phyloP scores from a whole-genome alignment of 1,140 invertebrate species.

The Lepidotrigona ventralis region DNA sequence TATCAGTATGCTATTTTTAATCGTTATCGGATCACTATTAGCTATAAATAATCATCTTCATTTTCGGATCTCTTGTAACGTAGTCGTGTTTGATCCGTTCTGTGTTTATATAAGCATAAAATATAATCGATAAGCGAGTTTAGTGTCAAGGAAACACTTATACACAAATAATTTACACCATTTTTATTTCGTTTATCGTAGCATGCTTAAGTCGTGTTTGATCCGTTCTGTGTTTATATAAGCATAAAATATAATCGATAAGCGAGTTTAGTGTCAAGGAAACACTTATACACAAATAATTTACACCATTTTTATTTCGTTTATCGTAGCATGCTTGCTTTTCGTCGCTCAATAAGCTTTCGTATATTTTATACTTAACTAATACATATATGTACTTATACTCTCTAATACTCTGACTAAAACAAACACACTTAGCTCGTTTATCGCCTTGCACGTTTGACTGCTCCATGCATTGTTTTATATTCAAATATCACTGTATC shows the following conservation, averaged over 20 bases:
- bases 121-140: not conserved
- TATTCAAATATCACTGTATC: not conserved
- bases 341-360: conserved; percentile 3
- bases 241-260: not conserved
- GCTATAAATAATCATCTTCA: not conserved
- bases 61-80: not conserved
- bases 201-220: no score
- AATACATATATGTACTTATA: not conserved
- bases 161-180: no score
- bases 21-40: not conserved
- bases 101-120: not conserved
- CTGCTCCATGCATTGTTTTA: conserved; percentile 2
- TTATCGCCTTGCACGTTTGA: conserved; percentile 2
- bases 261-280: not conserved
- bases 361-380: not conserved
- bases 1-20: conserved; percentile 26
- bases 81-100: not conserved
- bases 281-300: not conserved
- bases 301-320: not conserved
- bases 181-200: no score
- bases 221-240: not conserved
- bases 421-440: not conserved
- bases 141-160: not conserved
- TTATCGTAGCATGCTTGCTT: conserved; percentile 27
- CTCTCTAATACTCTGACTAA: no score